Evolutionary conservation across 2,113 vertebrate species (phyloP).

Genomic region (Alligator mississippiensis): DNA sequence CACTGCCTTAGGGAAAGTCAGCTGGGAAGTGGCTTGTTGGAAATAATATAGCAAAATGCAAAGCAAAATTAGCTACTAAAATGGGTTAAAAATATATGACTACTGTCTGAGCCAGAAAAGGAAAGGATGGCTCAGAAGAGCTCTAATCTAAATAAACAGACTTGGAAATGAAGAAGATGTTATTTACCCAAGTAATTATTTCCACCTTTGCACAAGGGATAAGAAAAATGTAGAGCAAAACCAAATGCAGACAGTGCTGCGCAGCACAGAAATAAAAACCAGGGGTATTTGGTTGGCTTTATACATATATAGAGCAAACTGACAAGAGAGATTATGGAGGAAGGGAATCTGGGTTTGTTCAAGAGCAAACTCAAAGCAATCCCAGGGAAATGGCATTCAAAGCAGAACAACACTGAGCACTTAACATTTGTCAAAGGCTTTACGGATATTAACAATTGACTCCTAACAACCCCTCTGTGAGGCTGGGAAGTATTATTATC

Average conservation of each 20-base stretch:
- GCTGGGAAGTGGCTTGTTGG: accelerated
- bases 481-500: background rate
- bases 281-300: background rate
- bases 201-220: background rate
- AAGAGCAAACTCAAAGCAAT: background rate
- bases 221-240: background rate
- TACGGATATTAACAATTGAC: background rate
- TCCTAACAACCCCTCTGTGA: background rate
- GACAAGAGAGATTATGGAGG: background rate
- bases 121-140: background rate
- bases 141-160: background rate
- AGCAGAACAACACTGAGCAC: background rate
- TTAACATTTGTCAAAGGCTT: background rate
- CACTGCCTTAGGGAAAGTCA: background rate
- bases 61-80: accelerated
- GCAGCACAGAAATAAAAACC: background rate
- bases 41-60: background rate
- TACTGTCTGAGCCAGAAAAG: background rate
- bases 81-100: accelerated
- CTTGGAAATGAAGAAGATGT: background rate
- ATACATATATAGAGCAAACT: background rate
- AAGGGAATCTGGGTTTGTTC: background rate
- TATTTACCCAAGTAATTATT: background rate
- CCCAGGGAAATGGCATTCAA: too few species aligned
- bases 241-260: background rate